Conservation (phyloP, 1,140 invertebrate genomes). For the Manduca sexta region DNA sequence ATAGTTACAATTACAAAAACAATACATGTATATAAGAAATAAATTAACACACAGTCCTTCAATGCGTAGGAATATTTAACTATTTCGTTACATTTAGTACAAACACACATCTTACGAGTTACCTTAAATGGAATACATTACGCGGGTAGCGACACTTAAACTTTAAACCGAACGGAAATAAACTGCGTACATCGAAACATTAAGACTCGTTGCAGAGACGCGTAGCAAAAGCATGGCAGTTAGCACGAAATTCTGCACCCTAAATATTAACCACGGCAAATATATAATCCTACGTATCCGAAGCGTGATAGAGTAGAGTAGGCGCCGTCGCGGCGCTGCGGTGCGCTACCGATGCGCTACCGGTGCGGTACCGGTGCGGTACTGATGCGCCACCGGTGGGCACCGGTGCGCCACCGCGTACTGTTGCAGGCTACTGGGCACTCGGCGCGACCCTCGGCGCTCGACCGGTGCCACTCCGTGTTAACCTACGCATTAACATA, state of each 20-base stretch:
- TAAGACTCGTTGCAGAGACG: constrained; percentile 57
- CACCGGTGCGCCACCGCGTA: constrained; percentile 10
- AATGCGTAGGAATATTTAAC: constrained; percentile 58
- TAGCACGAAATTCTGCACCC: constrained; percentile 68
- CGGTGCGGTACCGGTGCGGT: constrained; percentile 22
- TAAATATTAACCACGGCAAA: constrained; percentile 65
- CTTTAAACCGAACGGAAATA: constrained; percentile 37
- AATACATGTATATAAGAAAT: constrained; percentile 45
- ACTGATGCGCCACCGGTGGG: constrained; percentile 9
- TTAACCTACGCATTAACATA: constrained; percentile 64
- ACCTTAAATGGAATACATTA: constrained; percentile 67
- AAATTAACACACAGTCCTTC: constrained; percentile 68
- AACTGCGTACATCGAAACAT: constrained; percentile 40
- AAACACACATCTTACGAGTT: constrained; percentile 58
- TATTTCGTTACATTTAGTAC: constrained; percentile 53
- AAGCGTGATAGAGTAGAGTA: constrained; percentile 40
- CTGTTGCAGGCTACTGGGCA: constrained; percentile 13
- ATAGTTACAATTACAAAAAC: constrained; percentile 47
- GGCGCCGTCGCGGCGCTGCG: constrained; percentile 11
- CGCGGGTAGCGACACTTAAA: constrained; percentile 49
- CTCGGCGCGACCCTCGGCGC: constrained; percentile 35
- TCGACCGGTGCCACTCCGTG: constrained; percentile 31
- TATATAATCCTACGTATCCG: constrained; percentile 48
- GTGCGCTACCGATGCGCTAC: constrained; percentile 19
- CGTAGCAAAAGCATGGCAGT: constrained; percentile 64